Percentiles rank a stretch among this genome's conserved stretches.
These are phyloP conservation scores for Albula glossodonta DNA, from an alignment of 2,113 vertebrate species.

Conservation along the genomic window DNA sequence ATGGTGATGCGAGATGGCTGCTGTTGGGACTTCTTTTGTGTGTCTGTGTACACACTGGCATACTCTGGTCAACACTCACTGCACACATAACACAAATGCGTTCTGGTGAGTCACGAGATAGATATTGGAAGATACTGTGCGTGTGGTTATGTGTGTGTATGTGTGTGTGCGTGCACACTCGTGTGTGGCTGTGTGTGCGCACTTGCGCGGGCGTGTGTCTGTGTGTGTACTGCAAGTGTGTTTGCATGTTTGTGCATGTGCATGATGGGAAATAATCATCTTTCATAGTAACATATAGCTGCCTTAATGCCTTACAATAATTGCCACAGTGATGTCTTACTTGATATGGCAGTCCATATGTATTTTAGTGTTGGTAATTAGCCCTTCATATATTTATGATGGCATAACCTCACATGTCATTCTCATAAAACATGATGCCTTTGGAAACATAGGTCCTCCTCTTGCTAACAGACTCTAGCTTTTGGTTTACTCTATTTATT, in stretches of 20 bases:
- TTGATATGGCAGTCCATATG: neutral
- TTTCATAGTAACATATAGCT: neutral
- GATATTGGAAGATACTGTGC: constrained; percentile 29
- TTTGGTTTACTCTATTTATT: too few relatives aligned
- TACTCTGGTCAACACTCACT: constrained; percentile 50
- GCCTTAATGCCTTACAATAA: neutral
- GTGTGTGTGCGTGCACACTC: constrained; percentile 29
- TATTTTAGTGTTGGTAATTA: neutral
- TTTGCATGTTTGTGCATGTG: too few relatives aligned
- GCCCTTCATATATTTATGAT: neutral
- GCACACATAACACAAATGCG: constrained; percentile 60
- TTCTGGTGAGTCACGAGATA: constrained; percentile 37
- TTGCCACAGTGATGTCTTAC: neutral
- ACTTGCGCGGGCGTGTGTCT: neutral
- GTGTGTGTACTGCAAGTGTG: neutral
- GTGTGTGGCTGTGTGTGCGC: constrained; percentile 23
- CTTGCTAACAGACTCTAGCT: neutral
- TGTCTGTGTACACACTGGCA: constrained; percentile 43
- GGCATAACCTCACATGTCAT: neutral
- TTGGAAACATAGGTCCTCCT: neutral
- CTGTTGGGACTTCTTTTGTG: constrained; percentile 53
- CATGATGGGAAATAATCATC: neutral
- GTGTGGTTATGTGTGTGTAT: neutral
- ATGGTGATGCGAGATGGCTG: constrained; percentile 40
- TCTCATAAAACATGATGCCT: neutral